Base-by-base conservation (phyloP, 2,797 vertebrate genomes). In the Streptopelia turtur region DNA sequence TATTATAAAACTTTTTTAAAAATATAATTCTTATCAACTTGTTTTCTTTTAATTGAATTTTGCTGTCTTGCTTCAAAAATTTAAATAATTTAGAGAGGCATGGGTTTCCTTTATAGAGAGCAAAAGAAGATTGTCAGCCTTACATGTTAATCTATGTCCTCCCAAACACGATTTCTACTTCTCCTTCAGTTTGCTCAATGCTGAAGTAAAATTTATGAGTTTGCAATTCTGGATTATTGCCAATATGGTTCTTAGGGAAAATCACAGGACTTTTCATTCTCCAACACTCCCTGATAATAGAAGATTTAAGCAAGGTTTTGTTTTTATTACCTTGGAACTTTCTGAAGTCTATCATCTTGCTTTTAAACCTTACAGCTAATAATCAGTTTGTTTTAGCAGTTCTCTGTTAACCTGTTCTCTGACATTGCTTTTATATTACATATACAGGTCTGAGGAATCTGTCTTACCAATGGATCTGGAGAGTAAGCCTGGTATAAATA, bases 261-360 rank as follows among this genome's bases (percentile, higher is more conserved):
- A 39, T 52, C 16, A 64, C 11, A 71, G 4, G 27, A 64, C 31
- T 88, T 81, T 78, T 20, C 17, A 17, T 86, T 78, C 64, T 74
- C 52, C 39, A 53, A 1, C 35, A 50, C 7, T 74, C 18, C 35
- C 24, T 72, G 43, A 79, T 66, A 81, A 83, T 4, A 71, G n/a
- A 11, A 80, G 39, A 59, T 66, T 80, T 74, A 87, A 80, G 28
- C 21, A 57, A 86, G 25, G 9, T 53, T 84, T 92, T 59, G 14
- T 17, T 91, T 74, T 81, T 75, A 83, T 43, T 83, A 37, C n/a
- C 24, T 77, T 80, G 35, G n/a, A 61, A 86, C 18, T 83, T 83
- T 80, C n/a, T 55, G 52, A 76, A 74, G 18, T 37, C 56, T 87
- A 15, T 83, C 21, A 50, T 70, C 41, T 69, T 30, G 47, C 47